phyloP scores from a whole-genome alignment of 1,140 invertebrate genomes.

The Ridgeia piscesae region DNA sequence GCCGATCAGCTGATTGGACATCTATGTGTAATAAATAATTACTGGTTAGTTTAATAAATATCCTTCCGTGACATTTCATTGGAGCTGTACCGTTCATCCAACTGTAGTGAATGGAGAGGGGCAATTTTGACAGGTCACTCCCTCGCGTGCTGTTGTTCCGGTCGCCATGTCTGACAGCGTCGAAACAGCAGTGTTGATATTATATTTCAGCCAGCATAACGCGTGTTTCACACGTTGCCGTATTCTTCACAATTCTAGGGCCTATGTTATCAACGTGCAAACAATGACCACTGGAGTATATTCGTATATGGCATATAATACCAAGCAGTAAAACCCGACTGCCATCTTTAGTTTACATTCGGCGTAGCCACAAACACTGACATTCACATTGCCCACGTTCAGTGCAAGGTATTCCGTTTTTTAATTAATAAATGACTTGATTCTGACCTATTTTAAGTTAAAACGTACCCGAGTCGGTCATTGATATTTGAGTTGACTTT shows the following conservation, averaged over 20 bases:
- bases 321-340: neutral
- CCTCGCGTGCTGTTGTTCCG: neutral
- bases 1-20: neutral
- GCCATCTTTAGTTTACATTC: neutral
- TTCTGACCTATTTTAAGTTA: neutral
- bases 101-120: neutral
- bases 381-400: neutral
- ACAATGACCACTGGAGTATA: neutral
- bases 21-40: neutral
- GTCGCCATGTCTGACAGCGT: neutral
- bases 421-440: neutral
- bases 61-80: neutral
- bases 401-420: neutral
- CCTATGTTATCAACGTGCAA: neutral
- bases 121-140: neutral
- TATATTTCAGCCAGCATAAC: neutral
- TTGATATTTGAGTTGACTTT: neutral
- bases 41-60: neutral
- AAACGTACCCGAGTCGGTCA: neutral
- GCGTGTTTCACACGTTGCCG: neutral
- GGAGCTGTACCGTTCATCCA: neutral
- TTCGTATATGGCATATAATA: neutral
- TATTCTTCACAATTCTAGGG: neutral
- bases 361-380: neutral
- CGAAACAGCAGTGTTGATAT: neutral